These are phyloP conservation scores for Andrena flavipes DNA, from an alignment of 2,888 invertebrate genomes.

Conservation along the genomic window DNA sequence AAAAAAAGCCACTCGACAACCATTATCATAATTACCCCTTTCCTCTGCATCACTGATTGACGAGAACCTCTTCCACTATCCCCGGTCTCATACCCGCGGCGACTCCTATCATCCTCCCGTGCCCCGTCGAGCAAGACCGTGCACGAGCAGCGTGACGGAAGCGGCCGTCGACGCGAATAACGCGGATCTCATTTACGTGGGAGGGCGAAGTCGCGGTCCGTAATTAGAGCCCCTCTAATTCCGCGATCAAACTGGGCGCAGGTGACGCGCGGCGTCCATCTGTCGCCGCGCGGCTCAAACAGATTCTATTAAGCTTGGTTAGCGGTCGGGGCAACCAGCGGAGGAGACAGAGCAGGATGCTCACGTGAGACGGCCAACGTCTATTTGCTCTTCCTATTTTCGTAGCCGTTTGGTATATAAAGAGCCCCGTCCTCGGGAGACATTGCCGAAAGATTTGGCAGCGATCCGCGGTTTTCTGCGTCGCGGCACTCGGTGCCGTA, in stretches of 20 bases:
- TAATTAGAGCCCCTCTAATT: slow-evolving; percentile 38
- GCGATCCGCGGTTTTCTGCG: slow-evolving; percentile 76
- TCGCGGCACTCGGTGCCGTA: slow-evolving; percentile 68
- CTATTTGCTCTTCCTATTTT: slow-evolving; percentile 80
- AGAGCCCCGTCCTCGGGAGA: slow-evolving; percentile 76
- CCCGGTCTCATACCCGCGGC: no score
- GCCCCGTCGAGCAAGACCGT: no score
- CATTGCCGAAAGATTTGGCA: slow-evolving; percentile 78
- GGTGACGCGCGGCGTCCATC: slow-evolving; percentile 45
- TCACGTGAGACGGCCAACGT: slow-evolving; percentile 71
- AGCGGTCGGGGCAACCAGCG: slow-evolving; percentile 54
- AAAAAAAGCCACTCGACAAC: no score
- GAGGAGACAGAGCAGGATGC: slow-evolving; percentile 35
- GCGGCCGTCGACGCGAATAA: no score
- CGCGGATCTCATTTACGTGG: no score
- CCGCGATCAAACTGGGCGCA: slow-evolving; percentile 24
- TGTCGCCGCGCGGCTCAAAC: slow-evolving; percentile 57
- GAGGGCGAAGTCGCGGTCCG: neutral
- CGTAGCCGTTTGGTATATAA: slow-evolving; percentile 77
- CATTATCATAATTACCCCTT: no score
- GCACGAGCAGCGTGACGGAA: no score
- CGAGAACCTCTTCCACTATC: no score
- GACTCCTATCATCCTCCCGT: no score
- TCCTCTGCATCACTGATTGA: no score
- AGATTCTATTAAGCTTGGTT: slow-evolving; percentile 61